Evolutionary conservation across 2,888 invertebrate genomes (phyloP), one percentile per base, ranked within the genome.

Genomic region (Morinoia aosen): DNA sequence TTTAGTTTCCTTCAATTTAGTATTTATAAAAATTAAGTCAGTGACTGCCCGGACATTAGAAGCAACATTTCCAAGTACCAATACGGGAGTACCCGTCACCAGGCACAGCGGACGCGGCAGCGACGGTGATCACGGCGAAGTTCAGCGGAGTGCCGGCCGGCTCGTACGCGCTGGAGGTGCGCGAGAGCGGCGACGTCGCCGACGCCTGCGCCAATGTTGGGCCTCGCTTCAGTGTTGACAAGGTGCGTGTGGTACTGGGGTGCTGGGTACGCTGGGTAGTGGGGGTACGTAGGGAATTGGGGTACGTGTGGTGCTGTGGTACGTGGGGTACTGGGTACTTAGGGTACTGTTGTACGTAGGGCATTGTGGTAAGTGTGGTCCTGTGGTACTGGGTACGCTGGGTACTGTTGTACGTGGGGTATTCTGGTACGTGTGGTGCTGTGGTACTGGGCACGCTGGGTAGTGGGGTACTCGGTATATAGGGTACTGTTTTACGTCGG

Each of bases 81-180:
- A 4, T 48, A 48, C 48, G 5, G 2, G 48, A 48, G 48, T 76
- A 8, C 33, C 33, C 2, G 25, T 76, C 19, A 25, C 25, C 33
- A 10, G 25, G 25, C 33, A 76, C 76, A 76, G 76, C 25, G 25
- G 76, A 16, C 19, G 25, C 25, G 25, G 33, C 19, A 12, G 93
- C 93, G 58, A 58, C 93, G 33, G 93, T 93, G 33, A 57, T 93
- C 57, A 93, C 93, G 57, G 93, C 93, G 33, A 93, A 93, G 93
- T 93, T 93, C 93, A 57, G 33, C 25, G 93, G 93, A 8, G 48
- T 93, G 14, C 57, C 93, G 16, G 93, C 58, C 0, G 93, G 93
- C 14, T 8, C 93, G 25, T 93, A 93, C 33, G 16, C 19, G 33
- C 58, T 93, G 58, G 57, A 93, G 93, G 93, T 93, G 93, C 93